Evolutionary conservation across 2,113 vertebrate genomes (phyloP).

Genomic region (Chaenocephalus aceratus): DNA sequence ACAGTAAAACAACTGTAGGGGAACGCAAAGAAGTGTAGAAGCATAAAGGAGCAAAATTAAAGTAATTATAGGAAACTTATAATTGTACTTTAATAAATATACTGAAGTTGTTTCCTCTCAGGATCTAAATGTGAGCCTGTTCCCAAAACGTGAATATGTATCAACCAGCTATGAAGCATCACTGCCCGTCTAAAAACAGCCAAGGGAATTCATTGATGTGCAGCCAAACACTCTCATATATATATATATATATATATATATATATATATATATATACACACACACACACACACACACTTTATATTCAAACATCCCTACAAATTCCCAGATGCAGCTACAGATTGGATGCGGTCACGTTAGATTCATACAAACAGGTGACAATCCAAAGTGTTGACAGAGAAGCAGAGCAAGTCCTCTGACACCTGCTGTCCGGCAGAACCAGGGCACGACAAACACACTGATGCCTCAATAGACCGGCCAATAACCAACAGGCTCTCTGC

Average conservation of each 20-base stretch:
- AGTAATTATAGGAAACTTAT: too few species aligned
- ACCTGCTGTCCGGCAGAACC: slow-evolving; percentile 65
- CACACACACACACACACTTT: neutral
- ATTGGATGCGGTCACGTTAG: slow-evolving; percentile 52
- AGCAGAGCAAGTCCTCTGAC: slow-evolving; percentile 56
- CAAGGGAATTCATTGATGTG: slow-evolving; percentile 13
- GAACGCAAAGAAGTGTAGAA: too few species aligned
- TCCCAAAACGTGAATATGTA: slow-evolving; percentile 10
- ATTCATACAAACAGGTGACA: slow-evolving; percentile 40
- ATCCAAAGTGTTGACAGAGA: slow-evolving; percentile 44
- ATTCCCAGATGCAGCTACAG: slow-evolving; percentile 25
- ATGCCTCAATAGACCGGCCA: slow-evolving; percentile 57
- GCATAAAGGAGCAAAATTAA: too few species aligned
- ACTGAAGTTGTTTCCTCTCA: neutral
- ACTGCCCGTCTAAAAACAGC: slow-evolving; percentile 12
- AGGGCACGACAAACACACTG: slow-evolving; percentile 62
- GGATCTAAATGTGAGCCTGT: neutral
- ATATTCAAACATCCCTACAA: neutral
- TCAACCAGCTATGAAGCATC: neutral
- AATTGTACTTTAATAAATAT: neutral
- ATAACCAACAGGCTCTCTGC: slow-evolving; percentile 21
- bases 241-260: too few species aligned
- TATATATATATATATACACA: too few species aligned
- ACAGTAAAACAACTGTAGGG: too few species aligned
- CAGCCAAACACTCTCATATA: slow-evolving; percentile 4